These are phyloP conservation scores for Cossypha polioptera DNA, from an alignment of 2,797 vertebrate genomes.

Conservation along the genomic window DNA sequence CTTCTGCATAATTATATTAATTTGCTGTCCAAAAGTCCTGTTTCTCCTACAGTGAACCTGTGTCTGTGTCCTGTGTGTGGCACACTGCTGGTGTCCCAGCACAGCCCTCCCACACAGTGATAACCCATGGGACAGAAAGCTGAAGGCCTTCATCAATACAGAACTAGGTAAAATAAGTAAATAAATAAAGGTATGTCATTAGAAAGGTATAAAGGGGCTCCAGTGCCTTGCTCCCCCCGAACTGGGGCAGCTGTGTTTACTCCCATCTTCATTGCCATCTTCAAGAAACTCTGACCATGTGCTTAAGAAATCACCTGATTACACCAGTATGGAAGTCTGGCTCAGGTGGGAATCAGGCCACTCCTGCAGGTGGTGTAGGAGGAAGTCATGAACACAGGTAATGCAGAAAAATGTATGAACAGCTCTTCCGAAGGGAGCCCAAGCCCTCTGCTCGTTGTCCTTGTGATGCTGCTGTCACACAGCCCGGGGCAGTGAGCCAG, in stretches of 20 bases:
- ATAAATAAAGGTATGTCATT: neutral
- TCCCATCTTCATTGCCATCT: neutral
- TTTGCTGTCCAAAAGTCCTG: no score
- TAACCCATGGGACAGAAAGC: accelerated
- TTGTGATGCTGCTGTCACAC: accelerated
- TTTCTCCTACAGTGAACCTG: neutral
- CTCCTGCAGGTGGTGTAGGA: neutral
- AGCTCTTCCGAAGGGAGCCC: neutral
- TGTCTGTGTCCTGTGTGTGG: neutral
- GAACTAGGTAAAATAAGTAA: neutral
- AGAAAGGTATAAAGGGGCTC: neutral
- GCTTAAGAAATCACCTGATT: neutral
- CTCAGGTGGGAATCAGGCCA: neutral
- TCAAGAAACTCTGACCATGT: neutral
- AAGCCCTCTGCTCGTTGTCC: accelerated
- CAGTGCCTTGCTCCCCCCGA: neutral
- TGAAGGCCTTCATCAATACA: neutral
- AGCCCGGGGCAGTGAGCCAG: accelerated
- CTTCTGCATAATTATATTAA: no score
- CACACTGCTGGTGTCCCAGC: neutral
- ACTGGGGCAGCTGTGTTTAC: neutral
- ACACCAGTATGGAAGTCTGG: neutral
- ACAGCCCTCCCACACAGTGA: neutral
- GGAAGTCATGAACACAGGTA: no score
- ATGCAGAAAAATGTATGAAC: neutral